Evolutionary conservation across 2,797 vertebrate species (phyloP).

Genomic region (Philypnodon macrostomus): DNA sequence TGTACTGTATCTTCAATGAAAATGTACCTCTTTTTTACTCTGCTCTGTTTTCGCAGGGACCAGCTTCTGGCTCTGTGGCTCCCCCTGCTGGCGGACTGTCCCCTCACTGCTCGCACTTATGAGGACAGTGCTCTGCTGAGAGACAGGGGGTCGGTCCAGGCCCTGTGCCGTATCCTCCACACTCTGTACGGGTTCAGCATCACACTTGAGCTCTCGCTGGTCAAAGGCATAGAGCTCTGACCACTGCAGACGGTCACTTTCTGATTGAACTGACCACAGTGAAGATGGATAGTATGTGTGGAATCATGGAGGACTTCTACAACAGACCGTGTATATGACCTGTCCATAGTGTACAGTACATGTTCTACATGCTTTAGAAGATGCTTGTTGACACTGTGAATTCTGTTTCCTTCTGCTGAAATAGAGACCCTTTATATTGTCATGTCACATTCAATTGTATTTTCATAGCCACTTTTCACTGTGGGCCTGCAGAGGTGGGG

Average conservation of each 20-base stretch:
- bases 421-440: conserved; percentile 32
- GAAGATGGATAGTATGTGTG: background rate
- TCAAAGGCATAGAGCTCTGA: conserved; percentile 95
- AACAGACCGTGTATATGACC: conserved; percentile 46
- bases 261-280: background rate
- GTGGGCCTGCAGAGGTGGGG: too few relatives aligned
- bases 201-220: conserved; percentile 87
- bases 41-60: conserved; percentile 76
- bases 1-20: too few relatives aligned
- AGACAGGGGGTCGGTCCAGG: conserved; percentile 84
- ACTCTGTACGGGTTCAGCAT: conserved; percentile 91
- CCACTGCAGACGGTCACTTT: too few relatives aligned
- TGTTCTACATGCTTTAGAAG: conserved; percentile 65
- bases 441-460: conserved; percentile 28
- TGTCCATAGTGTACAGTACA: conserved; percentile 56
- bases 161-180: conserved; percentile 88
- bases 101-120: conserved; percentile 84
- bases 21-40: too few relatives aligned
- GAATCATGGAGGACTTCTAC: too few relatives aligned
- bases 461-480: conserved; percentile 48
- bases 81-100: conserved; percentile 86
- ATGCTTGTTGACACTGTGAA: conserved; percentile 74
- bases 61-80: conserved; percentile 91
- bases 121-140: conserved; percentile 90
- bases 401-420: conserved; percentile 46